Percentiles rank a stretch among this genome's conserved stretches.
Evolutionary conservation across 1,140 invertebrate species (phyloP).

Genomic region (Dendrolimus kikuchii): DNA sequence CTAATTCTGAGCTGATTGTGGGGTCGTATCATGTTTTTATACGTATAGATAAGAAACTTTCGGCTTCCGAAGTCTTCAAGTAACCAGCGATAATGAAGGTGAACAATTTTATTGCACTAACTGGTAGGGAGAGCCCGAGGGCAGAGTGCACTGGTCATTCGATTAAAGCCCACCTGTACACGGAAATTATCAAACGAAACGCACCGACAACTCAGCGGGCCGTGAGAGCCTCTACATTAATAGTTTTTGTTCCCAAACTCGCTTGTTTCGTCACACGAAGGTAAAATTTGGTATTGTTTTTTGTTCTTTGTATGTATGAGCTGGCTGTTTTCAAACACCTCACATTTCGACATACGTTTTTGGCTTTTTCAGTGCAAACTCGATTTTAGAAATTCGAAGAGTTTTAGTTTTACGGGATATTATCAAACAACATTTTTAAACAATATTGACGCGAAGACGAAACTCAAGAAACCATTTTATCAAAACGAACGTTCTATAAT

Average conservation of each 20-base stretch:
- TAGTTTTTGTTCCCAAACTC: conserved; percentile 63
- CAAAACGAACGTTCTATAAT: no score
- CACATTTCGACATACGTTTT: conserved; percentile 32
- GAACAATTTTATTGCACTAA: conserved; percentile 44
- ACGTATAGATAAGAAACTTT: no score
- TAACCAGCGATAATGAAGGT: conserved; percentile 40
- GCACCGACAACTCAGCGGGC: conserved; percentile 59
- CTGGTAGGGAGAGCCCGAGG: conserved; percentile 15
- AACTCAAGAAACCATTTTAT: no score
- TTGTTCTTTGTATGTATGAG: conserved; percentile 32
- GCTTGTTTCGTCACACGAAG: conserved; percentile 42
- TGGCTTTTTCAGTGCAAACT: background rate
- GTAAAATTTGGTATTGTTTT: conserved; percentile 36
- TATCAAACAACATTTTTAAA: no score
- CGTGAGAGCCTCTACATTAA: conserved; percentile 58
- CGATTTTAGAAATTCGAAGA: conserved; percentile 8
- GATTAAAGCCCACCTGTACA: conserved; percentile 58
- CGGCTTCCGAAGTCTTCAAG: conserved; percentile 14
- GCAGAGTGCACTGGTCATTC: conserved; percentile 30
- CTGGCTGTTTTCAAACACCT: conserved; percentile 35
- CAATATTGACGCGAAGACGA: no score
- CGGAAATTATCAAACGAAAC: conserved; percentile 67
- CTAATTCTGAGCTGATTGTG: no score
- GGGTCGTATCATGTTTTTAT: no score
- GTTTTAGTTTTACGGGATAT: no score